These are phyloP conservation scores for Siniperca obscura DNA, from an alignment of 2,797 vertebrate genomes.

Conservation along the genomic window DNA sequence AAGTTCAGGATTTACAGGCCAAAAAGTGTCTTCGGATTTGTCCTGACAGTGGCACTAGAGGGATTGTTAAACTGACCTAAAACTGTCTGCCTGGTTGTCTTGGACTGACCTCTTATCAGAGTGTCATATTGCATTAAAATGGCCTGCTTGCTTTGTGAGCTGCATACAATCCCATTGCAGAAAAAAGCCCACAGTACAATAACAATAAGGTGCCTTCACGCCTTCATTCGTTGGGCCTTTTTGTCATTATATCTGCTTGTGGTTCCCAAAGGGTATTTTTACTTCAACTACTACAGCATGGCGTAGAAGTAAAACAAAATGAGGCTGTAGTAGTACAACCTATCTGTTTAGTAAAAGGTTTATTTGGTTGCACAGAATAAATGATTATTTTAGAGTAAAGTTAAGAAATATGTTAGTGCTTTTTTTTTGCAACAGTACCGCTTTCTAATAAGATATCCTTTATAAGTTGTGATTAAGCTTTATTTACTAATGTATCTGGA, in stretches of 20 bases:
- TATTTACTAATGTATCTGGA: not conserved
- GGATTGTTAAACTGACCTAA: constrained; percentile 47
- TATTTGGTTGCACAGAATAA: not conserved
- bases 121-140: constrained; percentile 39
- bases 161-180: constrained; percentile 23
- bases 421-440: not conserved
- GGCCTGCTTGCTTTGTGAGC: constrained; percentile 27
- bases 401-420: not conserved
- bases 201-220: constrained; percentile 1
- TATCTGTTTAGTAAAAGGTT: not conserved
- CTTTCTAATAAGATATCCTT: not conserved
- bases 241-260: not conserved
- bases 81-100: constrained; percentile 49
- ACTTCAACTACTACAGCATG: not conserved
- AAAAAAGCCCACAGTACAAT: constrained; percentile 4
- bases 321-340: not conserved
- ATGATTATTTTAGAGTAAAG: not conserved
- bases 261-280: not conserved
- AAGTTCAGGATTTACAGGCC: not conserved
- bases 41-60: constrained; percentile 34
- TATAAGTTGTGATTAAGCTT: not conserved
- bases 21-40: constrained; percentile 2
- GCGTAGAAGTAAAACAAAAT: not conserved
- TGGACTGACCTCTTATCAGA: constrained; percentile 10
- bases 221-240: not conserved